Base-by-base conservation (phyloP, 2,888 invertebrate species). In the Clitarchus hookeri region DNA sequence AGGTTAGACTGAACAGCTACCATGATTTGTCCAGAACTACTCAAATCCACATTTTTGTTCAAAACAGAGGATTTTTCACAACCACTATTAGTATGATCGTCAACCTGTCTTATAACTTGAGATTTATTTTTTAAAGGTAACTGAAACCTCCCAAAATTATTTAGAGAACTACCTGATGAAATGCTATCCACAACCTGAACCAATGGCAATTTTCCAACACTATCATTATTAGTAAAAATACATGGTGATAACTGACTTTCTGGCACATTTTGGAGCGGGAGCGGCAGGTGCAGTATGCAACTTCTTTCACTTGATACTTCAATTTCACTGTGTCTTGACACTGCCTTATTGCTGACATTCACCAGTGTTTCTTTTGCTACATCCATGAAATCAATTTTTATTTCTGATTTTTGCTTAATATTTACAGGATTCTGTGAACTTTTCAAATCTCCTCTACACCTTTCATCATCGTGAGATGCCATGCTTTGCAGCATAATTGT, bases 401-500 rank as follows among this genome's bases (percentile, higher is more conserved):
- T 12, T 65, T n/a, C n/a, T 23, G 65, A 8, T 65, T 65, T 65
- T 9, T 65, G 65, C 65, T n/a, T 65, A 65, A 65, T 9, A 65
- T 23, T 19, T 23, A 16, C 65, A 65, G 65, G 8, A 65, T 16
- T 65, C 65, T 65, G 65, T 65, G n/a, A 8, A n/a, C n/a, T n/a
- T 65, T 12, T 65, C 8, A 8, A 65, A n/a, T 65, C 65, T 23
- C n/a, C n/a, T 16, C 11, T 23, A 19, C 16, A 65, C 19, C 1
- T 23, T n/a, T 65, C 65, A 23, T 19, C n/a, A n/a, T 65, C 65
- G 16, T 65, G 65, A 65, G 65, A 23, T 16, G 65, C 8, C 65
- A 65, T n/a, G 65, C 65, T 65, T n/a, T 65, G 65, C 65, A 6
- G 8, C 65, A 11, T n/a, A 23, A 23, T 8, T 36, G 85, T 87